phyloP scores from a whole-genome alignment of 2,113 vertebrate genomes.

The Sigmodon hispidus region DNA sequence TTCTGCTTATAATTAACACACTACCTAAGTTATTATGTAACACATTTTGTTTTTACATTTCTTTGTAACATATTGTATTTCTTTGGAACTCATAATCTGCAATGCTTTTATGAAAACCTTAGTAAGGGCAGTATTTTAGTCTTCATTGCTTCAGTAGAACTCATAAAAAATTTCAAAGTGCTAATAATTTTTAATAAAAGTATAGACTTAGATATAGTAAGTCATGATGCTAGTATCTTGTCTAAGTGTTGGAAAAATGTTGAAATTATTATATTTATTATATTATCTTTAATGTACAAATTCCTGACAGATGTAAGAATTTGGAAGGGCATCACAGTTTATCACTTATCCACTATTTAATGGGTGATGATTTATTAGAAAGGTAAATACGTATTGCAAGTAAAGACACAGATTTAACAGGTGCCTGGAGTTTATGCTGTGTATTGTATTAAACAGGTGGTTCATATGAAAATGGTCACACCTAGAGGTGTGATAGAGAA shows the following conservation, averaged over 20 bases:
- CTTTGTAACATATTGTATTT: background rate
- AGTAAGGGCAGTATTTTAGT: background rate
- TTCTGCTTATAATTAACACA: background rate
- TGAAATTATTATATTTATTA: slow-evolving; percentile 39
- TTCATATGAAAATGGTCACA: slow-evolving; percentile 98
- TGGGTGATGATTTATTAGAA: slow-evolving; percentile 45
- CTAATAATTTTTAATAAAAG: background rate
- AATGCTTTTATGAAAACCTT: background rate
- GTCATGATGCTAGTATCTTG: background rate
- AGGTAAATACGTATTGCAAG: background rate
- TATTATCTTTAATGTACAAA: slow-evolving; percentile 31
- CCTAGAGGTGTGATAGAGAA: slow-evolving; percentile 97
- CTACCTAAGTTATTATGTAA: background rate
- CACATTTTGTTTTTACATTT: slow-evolving; percentile 23
- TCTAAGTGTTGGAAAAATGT: slow-evolving; percentile 31
- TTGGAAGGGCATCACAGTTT: slow-evolving; percentile 53
- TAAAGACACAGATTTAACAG: background rate
- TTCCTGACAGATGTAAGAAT: slow-evolving; percentile 49
- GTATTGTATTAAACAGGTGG: slow-evolving; percentile 89
- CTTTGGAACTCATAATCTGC: slow-evolving; percentile 39
- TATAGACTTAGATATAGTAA: background rate
- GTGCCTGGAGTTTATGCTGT: slow-evolving; percentile 58
- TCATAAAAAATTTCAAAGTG: background rate
- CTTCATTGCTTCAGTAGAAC: background rate
- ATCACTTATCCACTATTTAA: slow-evolving; percentile 41